A percentile compares a stretch with the other conserved stretches of the same genome.
These are phyloP conservation scores for Caenorhabditis sp. DNA, from an alignment of 2,888 invertebrate species.

Conservation along the genomic window DNA sequence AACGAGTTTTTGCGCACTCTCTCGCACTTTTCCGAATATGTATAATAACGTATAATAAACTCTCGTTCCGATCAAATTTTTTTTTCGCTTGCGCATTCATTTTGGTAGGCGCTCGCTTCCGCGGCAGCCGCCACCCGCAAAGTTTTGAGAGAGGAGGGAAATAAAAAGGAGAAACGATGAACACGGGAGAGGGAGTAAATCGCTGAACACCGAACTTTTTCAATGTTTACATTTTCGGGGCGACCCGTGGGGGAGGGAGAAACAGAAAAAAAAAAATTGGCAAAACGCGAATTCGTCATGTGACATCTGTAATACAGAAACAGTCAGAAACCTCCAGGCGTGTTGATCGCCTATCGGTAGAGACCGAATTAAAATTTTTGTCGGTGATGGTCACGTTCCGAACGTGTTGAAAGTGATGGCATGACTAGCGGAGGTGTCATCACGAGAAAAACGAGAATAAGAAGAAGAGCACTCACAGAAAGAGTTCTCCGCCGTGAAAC, in stretches of 20 bases:
- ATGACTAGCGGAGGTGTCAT: background rate
- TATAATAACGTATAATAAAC: conserved; percentile 61
- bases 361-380: conserved; percentile 44
- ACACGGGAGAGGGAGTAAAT: conserved; percentile 33
- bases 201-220: conserved; percentile 60
- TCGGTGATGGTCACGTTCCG: conserved; percentile 50
- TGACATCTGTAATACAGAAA: conserved; percentile 57
- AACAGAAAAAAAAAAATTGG: conserved; percentile 31
- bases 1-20: conserved; percentile 57
- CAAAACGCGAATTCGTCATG: conserved; percentile 55
- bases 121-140: background rate
- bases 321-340: conserved; percentile 40
- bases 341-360: conserved; percentile 46
- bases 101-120: background rate
- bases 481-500: conserved; percentile 16
- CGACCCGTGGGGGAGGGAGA: conserved; percentile 12
- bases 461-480: background rate
- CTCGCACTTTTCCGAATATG: conserved; percentile 56
- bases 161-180: conserved; percentile 25
- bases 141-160: conserved; percentile 13
- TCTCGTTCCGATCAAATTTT: conserved; percentile 44
- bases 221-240: conserved; percentile 60
- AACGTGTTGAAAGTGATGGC: conserved; percentile 37
- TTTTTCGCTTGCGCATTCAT: conserved; percentile 10
- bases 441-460: conserved; percentile 28